Evolutionary conservation across 2,113 vertebrate species (phyloP).

Genomic region (Copsychus sechellarum): DNA sequence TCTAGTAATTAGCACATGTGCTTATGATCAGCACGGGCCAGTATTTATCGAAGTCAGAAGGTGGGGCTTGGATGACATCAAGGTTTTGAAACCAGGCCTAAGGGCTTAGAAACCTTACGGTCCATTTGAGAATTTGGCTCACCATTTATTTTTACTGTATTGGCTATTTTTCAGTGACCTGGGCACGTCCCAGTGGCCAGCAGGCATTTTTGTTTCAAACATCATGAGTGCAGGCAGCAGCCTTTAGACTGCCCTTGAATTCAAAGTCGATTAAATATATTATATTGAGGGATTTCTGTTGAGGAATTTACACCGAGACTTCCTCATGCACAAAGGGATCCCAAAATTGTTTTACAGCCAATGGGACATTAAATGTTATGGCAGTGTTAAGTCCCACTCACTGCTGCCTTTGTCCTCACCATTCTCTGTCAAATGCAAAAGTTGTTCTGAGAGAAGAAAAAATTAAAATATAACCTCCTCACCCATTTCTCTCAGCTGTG

Average conservation of each 20-base stretch:
- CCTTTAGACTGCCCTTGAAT: slow-evolving; percentile 16
- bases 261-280: neutral
- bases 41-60: neutral
- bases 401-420: accelerated
- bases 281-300: neutral
- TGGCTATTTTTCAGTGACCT: neutral
- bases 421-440: neutral
- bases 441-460: neutral
- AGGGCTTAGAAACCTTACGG: neutral
- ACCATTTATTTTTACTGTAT: neutral
- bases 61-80: neutral
- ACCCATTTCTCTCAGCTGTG: neutral
- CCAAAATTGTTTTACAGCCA: neutral
- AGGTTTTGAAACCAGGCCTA: neutral
- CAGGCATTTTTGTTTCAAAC: neutral
- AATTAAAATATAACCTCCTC: neutral
- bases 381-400: neutral
- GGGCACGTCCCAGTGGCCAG: neutral
- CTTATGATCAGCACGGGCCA: accelerated
- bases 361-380: neutral
- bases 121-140: neutral
- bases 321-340: neutral
- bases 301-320: neutral
- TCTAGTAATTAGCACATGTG: accelerated
- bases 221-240: neutral